Conservation (phyloP, 1,140 invertebrate species). For the Parasteatoda tepidariorum region DNA sequence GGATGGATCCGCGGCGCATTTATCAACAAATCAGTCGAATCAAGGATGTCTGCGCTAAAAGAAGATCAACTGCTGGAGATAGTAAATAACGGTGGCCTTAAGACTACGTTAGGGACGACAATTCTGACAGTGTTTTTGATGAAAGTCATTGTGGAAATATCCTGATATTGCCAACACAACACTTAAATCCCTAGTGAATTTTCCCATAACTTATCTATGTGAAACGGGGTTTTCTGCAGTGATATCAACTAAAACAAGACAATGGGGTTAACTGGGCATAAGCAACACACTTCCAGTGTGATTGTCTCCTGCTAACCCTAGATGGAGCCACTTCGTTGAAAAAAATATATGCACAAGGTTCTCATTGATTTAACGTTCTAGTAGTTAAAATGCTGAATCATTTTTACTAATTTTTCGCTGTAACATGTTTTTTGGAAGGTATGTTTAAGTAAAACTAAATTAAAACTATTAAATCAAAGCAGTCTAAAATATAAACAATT, state of each 20-base stretch:
- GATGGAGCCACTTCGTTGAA: background rate
- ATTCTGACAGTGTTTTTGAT: conserved; percentile 24
- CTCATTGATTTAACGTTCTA: background rate
- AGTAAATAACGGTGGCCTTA: conserved; percentile 22
- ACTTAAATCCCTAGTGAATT: conserved; percentile 50
- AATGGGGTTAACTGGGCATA: background rate
- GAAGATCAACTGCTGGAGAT: conserved; percentile 5
- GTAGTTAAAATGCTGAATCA: background rate
- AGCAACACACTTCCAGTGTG: conserved; percentile 13
- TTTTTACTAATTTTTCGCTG: background rate
- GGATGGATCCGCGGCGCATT: background rate
- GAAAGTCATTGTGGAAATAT: conserved; percentile 58
- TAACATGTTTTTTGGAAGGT: background rate
- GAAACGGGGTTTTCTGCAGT: conserved; percentile 60
- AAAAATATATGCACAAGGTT: background rate
- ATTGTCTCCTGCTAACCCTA: background rate
- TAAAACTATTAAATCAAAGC: background rate
- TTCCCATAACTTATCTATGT: conserved; percentile 59
- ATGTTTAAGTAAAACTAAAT: background rate
- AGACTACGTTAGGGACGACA: conserved; percentile 56
- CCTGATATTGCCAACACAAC: conserved; percentile 47
- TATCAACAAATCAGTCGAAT: background rate
- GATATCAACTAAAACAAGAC: conserved; percentile 39
- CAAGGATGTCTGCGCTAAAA: background rate
- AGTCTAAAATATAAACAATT: background rate